Conservation (phyloP, 2,113 vertebrate species). For the Mesitornis unicolor region DNA sequence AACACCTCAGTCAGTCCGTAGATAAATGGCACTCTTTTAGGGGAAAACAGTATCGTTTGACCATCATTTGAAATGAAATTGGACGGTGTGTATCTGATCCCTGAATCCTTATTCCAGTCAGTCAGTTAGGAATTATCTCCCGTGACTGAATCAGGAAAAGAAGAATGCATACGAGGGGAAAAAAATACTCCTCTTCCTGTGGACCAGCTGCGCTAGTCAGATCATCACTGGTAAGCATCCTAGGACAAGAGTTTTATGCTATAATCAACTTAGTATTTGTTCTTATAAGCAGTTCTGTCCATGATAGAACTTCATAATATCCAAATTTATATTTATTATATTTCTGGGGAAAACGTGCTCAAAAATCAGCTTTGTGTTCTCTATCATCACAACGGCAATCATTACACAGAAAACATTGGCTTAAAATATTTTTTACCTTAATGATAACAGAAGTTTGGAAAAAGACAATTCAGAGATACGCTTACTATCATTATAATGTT, state of each 20-base stretch:
- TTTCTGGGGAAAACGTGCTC: background rate
- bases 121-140: background rate
- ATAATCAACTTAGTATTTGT: background rate
- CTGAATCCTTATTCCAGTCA: background rate
- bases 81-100: background rate
- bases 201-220: background rate
- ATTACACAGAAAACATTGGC: background rate
- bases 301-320: background rate
- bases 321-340: background rate
- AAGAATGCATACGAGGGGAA: background rate
- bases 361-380: background rate
- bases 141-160: background rate
- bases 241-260: background rate
- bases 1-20: background rate
- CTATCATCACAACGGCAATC: background rate
- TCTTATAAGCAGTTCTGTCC: background rate
- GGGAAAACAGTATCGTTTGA: background rate
- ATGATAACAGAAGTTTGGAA: background rate
- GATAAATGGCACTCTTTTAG: background rate
- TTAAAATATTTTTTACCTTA: background rate
- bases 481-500: background rate
- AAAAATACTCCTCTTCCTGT: background rate
- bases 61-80: background rate
- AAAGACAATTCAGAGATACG: background rate
- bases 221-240: fast-evolving